Percentiles rank a stretch among this genome's conserved stretches.
Evolutionary conservation across 2,888 invertebrate species (phyloP).

Genomic region (Marronus borbonicus): DNA sequence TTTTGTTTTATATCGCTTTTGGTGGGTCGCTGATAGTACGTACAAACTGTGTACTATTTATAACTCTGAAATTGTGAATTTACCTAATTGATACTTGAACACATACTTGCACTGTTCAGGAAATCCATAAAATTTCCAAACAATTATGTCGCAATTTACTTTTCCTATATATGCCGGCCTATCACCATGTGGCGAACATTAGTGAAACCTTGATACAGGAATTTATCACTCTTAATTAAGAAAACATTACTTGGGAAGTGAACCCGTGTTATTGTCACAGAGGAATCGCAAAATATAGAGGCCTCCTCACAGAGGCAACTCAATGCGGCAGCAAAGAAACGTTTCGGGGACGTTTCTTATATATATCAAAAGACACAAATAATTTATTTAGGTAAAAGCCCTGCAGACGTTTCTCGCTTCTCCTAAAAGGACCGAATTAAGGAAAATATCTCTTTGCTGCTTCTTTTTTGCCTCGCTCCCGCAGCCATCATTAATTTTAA

Average conservation of each 20-base stretch:
- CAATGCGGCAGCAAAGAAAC: neutral
- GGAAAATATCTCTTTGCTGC: neutral
- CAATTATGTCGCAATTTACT: too few relatives aligned
- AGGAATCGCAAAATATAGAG: neutral
- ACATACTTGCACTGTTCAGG: too few relatives aligned
- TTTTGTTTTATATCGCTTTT: too few relatives aligned
- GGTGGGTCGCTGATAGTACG: too few relatives aligned
- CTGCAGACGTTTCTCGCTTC: neutral
- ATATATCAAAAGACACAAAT: neutral
- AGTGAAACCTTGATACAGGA: slow-evolving; percentile 6
- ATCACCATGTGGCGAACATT: too few relatives aligned
- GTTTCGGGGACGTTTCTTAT: neutral
- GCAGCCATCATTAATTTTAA: slow-evolving; percentile 13
- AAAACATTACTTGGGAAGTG: slow-evolving; percentile 36
- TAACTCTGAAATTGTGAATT: too few relatives aligned
- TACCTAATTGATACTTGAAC: too few relatives aligned
- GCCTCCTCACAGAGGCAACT: neutral
- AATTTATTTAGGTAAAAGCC: slow-evolving; percentile 4
- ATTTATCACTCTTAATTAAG: slow-evolving; percentile 30
- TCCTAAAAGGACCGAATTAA: neutral
- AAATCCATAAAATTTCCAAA: too few relatives aligned
- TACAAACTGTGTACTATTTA: too few relatives aligned
- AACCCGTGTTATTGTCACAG: slow-evolving; percentile 27
- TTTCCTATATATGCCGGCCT: too few relatives aligned
- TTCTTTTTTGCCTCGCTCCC: neutral